Evolutionary conservation across 2,797 vertebrate species (phyloP).

Genomic region (Pseudotriccus pelzelni): DNA sequence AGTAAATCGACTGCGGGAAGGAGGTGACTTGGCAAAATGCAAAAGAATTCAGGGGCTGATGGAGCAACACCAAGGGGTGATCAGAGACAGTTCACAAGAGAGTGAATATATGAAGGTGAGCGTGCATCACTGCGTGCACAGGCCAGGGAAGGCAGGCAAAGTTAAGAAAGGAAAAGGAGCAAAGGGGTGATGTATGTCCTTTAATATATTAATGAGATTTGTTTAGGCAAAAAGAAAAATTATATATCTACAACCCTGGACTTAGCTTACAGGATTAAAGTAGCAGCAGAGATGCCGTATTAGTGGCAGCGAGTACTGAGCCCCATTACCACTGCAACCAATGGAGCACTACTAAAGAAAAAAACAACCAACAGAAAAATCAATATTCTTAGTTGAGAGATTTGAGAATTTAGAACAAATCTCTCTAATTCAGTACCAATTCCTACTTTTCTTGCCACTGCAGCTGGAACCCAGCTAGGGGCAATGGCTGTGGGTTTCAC

Average conservation of each 20-base stretch:
- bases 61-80: not conserved
- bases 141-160: not conserved
- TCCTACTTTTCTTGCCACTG: not conserved
- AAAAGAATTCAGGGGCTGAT: not conserved
- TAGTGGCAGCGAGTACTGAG: not conserved
- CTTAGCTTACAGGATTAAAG: not conserved
- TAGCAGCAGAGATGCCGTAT: not conserved
- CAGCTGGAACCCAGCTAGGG: not conserved
- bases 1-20: constrained; percentile 32
- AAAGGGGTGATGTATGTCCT: not conserved
- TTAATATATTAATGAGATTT: not conserved
- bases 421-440: not conserved
- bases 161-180: not conserved
- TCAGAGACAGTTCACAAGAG: not conserved
- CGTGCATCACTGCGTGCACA: not conserved
- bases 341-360: not conserved
- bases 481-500: not conserved
- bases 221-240: not conserved
- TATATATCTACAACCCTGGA: not conserved
- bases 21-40: constrained; percentile 25
- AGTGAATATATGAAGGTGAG: not conserved
- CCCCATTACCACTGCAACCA: not conserved
- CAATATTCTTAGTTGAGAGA: not conserved
- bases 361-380: not conserved
- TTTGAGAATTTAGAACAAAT: not conserved